Percentiles rank a stretch among this genome's conserved stretches.
Evolutionary conservation across 2,113 vertebrate species (phyloP).

Genomic region (Elachura formosa): DNA sequence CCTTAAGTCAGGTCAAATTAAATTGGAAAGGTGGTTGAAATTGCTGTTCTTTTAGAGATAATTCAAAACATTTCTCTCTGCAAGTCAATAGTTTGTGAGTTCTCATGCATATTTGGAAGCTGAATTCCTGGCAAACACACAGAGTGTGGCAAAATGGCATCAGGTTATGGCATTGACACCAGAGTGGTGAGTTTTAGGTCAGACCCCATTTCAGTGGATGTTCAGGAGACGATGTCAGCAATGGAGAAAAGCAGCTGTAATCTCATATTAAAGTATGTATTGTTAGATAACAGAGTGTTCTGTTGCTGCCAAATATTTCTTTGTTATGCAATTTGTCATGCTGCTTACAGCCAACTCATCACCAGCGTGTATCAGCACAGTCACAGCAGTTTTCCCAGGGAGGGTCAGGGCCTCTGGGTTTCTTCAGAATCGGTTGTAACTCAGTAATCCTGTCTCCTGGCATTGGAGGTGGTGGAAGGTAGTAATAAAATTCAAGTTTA

Average conservation of each 20-base stretch:
- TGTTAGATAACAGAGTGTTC: neutral
- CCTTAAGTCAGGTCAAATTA: neutral
- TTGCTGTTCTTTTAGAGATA: neutral
- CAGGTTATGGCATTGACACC: accelerated
- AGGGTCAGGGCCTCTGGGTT: slow-evolving; percentile 1
- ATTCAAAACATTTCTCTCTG: neutral
- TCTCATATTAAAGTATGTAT: neutral
- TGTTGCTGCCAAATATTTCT: slow-evolving; percentile 7
- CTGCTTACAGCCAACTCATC: neutral
- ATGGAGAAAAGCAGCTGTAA: neutral
- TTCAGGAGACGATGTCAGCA: neutral
- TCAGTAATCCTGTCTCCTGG: neutral
- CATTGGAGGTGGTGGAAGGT: neutral
- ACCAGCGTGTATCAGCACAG: neutral
- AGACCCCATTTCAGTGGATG: neutral
- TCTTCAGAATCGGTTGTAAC: neutral
- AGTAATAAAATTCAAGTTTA: neutral
- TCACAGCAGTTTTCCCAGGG: neutral
- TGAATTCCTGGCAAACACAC: neutral
- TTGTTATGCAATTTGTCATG: slow-evolving; percentile 19
- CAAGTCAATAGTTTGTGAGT: neutral
- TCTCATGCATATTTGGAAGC: neutral
- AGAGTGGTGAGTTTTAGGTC: neutral
- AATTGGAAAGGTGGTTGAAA: neutral
- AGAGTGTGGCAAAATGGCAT: neutral